phyloP scores from a whole-genome alignment of 2,888 invertebrate species.

The Ligdia adustata region DNA sequence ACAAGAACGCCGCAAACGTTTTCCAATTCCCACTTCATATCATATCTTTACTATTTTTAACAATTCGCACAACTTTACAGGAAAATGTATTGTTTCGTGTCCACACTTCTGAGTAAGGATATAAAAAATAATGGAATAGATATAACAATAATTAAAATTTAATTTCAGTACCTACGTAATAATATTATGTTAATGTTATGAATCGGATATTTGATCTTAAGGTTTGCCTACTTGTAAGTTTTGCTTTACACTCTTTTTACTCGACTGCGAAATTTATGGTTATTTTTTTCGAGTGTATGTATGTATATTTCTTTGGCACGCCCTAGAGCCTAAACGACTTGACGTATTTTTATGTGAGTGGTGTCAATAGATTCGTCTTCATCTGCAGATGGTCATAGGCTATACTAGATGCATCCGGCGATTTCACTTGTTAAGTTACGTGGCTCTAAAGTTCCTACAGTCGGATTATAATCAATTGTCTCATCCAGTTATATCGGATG shows the following conservation, averaged over 20 bases:
- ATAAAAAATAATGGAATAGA: background rate
- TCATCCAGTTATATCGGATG: background rate
- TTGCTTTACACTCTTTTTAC: no score
- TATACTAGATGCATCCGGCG: no score
- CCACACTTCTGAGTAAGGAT: background rate
- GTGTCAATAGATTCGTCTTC: no score
- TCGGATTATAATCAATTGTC: background rate
- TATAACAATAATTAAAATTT: background rate
- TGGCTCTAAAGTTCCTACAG: no score
- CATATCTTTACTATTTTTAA: background rate
- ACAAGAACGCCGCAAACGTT: background rate
- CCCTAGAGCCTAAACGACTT: no score
- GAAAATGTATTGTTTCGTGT: constrained; percentile 2
- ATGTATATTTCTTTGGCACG: no score
- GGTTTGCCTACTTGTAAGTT: background rate
- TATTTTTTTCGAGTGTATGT: no score
- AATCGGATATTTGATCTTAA: background rate
- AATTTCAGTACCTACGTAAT: background rate
- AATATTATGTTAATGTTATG: background rate
- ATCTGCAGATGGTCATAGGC: no score
- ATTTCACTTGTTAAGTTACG: no score
- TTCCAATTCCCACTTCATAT: background rate
- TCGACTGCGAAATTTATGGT: no score
- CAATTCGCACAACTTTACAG: constrained; percentile 4
- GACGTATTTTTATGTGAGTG: no score